Evolutionary conservation across 2,113 vertebrate genomes (phyloP), one percentile per base, ranked within the genome.

Genomic region (Takifugu flavidus): DNA sequence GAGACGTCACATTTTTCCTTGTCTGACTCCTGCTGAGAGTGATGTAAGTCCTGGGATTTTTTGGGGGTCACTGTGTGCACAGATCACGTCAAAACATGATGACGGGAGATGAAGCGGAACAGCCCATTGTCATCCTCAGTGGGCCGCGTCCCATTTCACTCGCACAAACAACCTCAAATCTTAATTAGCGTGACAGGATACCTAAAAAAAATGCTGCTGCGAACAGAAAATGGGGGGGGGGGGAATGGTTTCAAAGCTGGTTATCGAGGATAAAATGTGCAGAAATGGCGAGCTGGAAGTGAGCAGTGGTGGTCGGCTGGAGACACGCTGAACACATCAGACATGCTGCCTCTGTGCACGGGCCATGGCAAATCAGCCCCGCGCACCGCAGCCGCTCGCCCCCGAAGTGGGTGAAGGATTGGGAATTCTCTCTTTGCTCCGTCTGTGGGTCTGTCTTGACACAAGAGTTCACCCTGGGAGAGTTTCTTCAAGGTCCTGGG

Each of bases 291-390:
- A 20, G 20, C 20, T 20, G 20, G 20, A 20, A 20, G 42, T 13
- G 42, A 43, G 42, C 42, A 6, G 42, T 6, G n/a, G 45, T 47
- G 13, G 8, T 10, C 34, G 8, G 34, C 34, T 39, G 34, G 11
- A 6, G 29, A 47, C 43, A 61, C 59, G 29, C 56, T 70, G 62
- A 67, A 59, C 13, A 5, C 61, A 58, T 64, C 65, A 53, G 56
- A 70, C 70, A 53, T 55, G 53, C 50, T 71, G 57, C 29, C 25
- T 67, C 53, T 81, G 56, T 61, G 65, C 70, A 73, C 47, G 51
- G 49, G 71, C 79, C 53, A 60, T 78, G 65, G 75, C 52, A 74
- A 84, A 83, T 77, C 70, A 77, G 62, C 58, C 39, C 53, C 60
- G 58, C 66, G 76, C 69, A 63, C 60, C 62, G 65, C 70, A 59